Evolutionary conservation across 2,113 vertebrate genomes (phyloP), one percentile per base, ranked within the genome.

Genomic region (Brachyistius frenatus): DNA sequence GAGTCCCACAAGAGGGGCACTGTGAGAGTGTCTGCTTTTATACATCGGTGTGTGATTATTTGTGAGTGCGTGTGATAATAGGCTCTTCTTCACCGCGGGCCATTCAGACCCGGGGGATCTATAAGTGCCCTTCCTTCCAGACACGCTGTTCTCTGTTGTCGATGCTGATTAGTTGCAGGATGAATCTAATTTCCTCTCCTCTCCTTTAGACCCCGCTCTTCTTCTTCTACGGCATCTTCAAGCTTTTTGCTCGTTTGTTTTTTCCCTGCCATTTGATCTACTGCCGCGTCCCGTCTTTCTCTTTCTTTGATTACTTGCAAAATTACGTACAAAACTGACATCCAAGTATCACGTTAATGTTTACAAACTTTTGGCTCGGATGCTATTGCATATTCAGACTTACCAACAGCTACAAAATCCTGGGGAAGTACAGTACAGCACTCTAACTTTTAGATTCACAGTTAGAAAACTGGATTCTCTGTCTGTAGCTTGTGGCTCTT

Each of bases 121-220:
- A 46, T 68, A 65, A 68, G 73, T 57, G 67, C 52, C 70, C 53
- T 37, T 75, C 61, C 69, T 81, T 60, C 57, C 52, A 84, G 67
- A 80, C 80, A 63, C 44, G 56, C 15, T 76, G 70, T 72, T 81
- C 74, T 76, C 56, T 75, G 53, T 78, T 91, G 72, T 85, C 72
- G 77, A 66, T 65, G 77, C 66, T 87, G 80, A 89, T 91, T 78
- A 84, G 61, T 52, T 41, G 50, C 31, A 66, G 70, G 56, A 81
- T 75, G 67, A 78, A 84, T 83, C 79, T 58, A 82, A 58, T 89
- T 52, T 62, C 16, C 47, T 44, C 56, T 63, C 58, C 36, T 33
- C 32, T 72, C 49, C 58, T 66, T 50, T n/a, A 58, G 73, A 13
- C 33, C 15, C 16, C 33, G 35, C 13, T 49, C 44, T 14, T 37